A percentile compares a stretch with the other conserved stretches of the same genome.
phyloP scores from a whole-genome alignment of 2,797 vertebrate species.

The Xenops minutus region DNA sequence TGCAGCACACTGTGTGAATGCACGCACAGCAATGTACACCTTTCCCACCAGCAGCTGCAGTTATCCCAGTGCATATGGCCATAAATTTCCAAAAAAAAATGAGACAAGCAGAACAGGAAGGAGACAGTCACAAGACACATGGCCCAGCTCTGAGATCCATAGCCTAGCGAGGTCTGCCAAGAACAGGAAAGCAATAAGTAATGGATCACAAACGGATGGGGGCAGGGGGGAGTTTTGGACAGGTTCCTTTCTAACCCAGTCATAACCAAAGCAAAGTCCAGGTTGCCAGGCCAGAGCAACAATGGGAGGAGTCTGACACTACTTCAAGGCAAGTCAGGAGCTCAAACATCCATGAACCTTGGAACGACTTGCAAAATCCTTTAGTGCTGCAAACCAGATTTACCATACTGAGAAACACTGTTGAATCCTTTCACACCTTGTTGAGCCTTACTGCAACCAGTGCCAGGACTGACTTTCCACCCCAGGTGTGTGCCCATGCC shows the following conservation, averaged over 20 bases:
- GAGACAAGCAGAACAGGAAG: not conserved
- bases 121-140: not conserved
- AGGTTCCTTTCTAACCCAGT: not conserved
- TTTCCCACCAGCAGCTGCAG: not conserved
- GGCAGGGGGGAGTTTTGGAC: not conserved
- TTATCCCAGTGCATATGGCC: not conserved
- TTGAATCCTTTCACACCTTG: not conserved
- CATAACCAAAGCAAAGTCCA: not conserved
- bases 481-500: fast-evolving
- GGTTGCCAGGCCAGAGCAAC: not conserved
- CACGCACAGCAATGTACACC: not conserved
- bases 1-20: fast-evolving
- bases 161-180: not conserved
- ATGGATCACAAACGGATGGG: not conserved
- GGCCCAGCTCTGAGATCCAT: not conserved
- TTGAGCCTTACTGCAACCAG: not conserved
- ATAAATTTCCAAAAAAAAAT: not conserved
- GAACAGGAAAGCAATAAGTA: not conserved
- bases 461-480: not conserved
- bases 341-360: not conserved
- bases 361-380: conserved; percentile 12
- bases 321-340: not conserved
- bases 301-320: not conserved
- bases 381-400: not conserved
- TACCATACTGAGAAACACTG: not conserved